These are phyloP conservation scores for Orchesella flavescens DNA, from an alignment of 2,888 invertebrate genomes.

Conservation along the genomic window DNA sequence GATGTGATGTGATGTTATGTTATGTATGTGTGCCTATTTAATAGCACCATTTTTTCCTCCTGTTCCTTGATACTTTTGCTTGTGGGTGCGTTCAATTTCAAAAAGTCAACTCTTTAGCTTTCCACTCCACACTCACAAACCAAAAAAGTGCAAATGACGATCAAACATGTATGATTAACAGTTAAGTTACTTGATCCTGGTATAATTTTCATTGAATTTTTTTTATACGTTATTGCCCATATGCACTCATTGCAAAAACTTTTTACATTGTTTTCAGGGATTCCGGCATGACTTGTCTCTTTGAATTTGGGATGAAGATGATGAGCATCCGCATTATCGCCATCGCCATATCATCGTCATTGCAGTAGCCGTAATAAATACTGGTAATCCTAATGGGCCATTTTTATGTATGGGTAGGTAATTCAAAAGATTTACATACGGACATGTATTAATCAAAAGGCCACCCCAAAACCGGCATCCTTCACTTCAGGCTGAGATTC, in stretches of 20 bases:
- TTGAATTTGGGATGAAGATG: no score
- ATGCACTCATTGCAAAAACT: neutral
- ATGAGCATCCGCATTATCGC: no score
- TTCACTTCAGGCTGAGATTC: neutral
- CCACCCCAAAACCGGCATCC: neutral
- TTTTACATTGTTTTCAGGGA: no score
- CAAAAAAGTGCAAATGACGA: conserved; percentile 8
- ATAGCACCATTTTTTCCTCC: neutral
- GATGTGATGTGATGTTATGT: neutral
- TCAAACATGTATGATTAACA: conserved; percentile 12
- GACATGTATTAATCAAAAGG: neutral
- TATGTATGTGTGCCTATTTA: neutral
- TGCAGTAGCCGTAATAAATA: no score
- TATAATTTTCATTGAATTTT: neutral
- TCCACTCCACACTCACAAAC: neutral
- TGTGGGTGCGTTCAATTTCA: conserved; percentile 28
- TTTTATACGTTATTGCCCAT: conserved; percentile 1
- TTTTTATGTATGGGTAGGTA: neutral
- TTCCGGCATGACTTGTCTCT: no score
- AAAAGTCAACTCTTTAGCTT: neutral
- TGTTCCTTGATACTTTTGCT: neutral
- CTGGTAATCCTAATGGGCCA: neutral
- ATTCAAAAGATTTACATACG: neutral
- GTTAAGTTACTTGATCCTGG: conserved; percentile 1
- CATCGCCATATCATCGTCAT: no score